Evolutionary conservation across 2,888 invertebrate species (phyloP), one percentile per base, ranked within the genome.

Genomic region (Allophyes oxyacanthae): DNA sequence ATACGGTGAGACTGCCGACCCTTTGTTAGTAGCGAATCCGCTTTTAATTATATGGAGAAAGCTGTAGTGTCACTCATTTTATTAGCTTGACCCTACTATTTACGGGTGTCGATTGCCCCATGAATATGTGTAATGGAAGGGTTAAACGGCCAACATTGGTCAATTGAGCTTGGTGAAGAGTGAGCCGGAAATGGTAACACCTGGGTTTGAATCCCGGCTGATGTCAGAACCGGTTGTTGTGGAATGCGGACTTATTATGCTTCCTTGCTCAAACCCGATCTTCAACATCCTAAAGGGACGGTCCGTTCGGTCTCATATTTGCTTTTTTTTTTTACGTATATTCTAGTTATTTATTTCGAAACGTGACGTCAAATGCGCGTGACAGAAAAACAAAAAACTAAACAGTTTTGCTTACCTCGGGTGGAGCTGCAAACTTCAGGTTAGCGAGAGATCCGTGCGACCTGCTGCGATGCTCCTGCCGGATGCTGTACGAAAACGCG

Each of bases 381-480:
- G 0, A 14, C 8, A 9, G 0, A 14, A 2, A 11, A 40, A 40
- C 0, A 4, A 50, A 25, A 6, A 44, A 33, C 4, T 40, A 32
- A 20, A 9, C 10, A 33, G 30, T 3, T 20, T 11, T 6, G 59
- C 93, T 91, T 70, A 94, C 94, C 89, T 94, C 94, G 40, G 94
- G 94, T 67, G 97, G 97, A 70, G 97, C 96, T 75, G 97, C 97
- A 90, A 98, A 98, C 86, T 98, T 98, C 64, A 98, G 94, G 85
- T 98, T 98, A 62, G 98, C 98, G 85, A 98, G 94, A 60, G 98
- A 98, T 59, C 98, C 98, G 88, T 98, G 98, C 80, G 98, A 98
- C 63, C 98, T 95, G 85, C 98, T 98, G 70, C 98, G 95, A 85
- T 98, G 98, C 86, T 98, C 98, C 87, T 98, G 98, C 55, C 98